Evolutionary conservation across 2,888 invertebrate genomes (phyloP), one percentile per base, ranked within the genome.

Genomic region (Agonopterix alstromeriana): DNA sequence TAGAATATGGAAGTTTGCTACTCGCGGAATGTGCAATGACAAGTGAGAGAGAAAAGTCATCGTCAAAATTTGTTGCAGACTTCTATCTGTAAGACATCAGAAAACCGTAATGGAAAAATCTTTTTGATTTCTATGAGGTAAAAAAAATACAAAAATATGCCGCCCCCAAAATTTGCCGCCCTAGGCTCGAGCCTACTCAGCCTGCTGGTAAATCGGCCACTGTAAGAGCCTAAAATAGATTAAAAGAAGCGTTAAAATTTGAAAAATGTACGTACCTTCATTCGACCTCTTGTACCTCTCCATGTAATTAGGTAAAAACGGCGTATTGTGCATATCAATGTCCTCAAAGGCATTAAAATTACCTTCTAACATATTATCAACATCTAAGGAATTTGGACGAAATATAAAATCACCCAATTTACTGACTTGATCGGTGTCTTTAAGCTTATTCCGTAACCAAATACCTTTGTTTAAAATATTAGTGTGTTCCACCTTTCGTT

Each of bases 401-500:
- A 85, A 86, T 27, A 85, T 68, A 43, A 78, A 83, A 1, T 74
- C 64, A 0, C 74, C 74, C 0, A 54, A 12, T 0, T 50, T 61
- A n/a, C 1, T 11, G 8, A 12, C 12, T 42, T 8, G 12, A 1
- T 11, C 11, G 12, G 38, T n/a, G 38, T 38, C 38, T 42, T 63
- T 65, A 27, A 5, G 7, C 27, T 27, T 27, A 49, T 58, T 67
- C 0, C 65, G 61, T 0, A 74, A 51, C 86, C 85, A 86, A 0
- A 82, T 56, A 0, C 82, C 77, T 57, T 82, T 84, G 43, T 82
- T 86, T 0, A 86, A 55, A 0, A 81, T 59, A 42, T 78, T 86
- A 5, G 10, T 42, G 11, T 11, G 47, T 76, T 82, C n/a, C 2
- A 10, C 73, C 58, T 10, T 85, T 82, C 76, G 71, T 10, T 66